These are phyloP conservation scores for Tretioscincus oriximinensis DNA, from an alignment of 2,113 vertebrate genomes.

Conservation along the genomic window DNA sequence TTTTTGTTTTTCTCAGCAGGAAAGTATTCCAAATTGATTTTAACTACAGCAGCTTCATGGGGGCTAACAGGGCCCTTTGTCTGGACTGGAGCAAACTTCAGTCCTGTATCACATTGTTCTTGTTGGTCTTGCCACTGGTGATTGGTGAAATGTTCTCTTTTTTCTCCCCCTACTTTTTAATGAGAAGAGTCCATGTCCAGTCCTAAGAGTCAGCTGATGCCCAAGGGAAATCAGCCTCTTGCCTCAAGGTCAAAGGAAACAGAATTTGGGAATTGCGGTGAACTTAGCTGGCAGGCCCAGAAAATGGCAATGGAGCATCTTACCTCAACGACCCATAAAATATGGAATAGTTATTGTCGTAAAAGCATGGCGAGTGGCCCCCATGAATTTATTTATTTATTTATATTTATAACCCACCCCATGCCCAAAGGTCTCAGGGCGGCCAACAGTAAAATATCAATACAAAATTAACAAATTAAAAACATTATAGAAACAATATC, in stretches of 20 bases:
- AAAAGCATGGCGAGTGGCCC: too few species aligned
- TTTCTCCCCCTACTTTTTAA: neutral
- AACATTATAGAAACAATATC: too few species aligned
- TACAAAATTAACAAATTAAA: too few species aligned
- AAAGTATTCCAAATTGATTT: neutral
- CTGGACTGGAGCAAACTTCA: neutral
- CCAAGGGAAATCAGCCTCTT: neutral
- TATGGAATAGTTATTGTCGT: too few species aligned
- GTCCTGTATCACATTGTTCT: fast-evolving
- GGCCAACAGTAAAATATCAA: too few species aligned
- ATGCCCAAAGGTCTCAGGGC: too few species aligned
- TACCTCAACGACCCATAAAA: too few species aligned
- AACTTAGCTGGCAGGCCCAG: neutral
- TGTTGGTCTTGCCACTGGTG: fast-evolving
- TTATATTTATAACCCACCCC: too few species aligned
- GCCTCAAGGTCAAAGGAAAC: too few species aligned
- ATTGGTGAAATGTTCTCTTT: neutral
- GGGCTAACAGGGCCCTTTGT: neutral
- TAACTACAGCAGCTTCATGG: neutral
- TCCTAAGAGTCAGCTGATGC: fast-evolving
- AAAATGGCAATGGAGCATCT: neutral
- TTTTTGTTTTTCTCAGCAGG: neutral
- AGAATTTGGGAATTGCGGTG: neutral
- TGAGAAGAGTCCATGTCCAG: fast-evolving
- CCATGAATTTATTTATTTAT: too few species aligned